Evolutionary conservation across 2,113 vertebrate genomes (phyloP).

Genomic region (Coptodon rendalli): DNA sequence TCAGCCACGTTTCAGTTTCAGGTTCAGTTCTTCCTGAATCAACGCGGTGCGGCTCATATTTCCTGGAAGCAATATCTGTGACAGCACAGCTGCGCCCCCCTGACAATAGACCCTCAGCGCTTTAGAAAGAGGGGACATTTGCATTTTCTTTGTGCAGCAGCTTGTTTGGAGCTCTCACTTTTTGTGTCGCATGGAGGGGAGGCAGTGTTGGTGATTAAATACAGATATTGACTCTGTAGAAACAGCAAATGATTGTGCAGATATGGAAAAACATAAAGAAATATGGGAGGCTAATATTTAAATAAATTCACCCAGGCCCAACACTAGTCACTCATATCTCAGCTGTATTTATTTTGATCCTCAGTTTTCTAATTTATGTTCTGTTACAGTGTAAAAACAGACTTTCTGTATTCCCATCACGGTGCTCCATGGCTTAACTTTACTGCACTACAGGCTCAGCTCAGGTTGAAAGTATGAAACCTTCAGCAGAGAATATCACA

Average conservation of each 20-base stretch:
- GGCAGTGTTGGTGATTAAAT: background rate
- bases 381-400: background rate
- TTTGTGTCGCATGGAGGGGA: background rate
- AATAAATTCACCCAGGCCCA: background rate
- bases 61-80: constrained; percentile 38
- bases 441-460: background rate
- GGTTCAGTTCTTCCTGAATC: background rate
- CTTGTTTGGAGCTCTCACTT: constrained; percentile 15
- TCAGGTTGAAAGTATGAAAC: background rate
- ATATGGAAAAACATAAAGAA: background rate
- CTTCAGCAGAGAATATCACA: background rate
- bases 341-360: background rate
- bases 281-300: background rate
- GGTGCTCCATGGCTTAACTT: background rate
- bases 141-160: constrained; percentile 44
- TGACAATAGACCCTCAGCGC: constrained; percentile 36
- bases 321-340: background rate
- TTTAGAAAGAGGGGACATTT: constrained; percentile 28
- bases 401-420: background rate
- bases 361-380: background rate
- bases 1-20: background rate
- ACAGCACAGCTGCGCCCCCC: constrained; percentile 32
- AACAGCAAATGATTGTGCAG: background rate
- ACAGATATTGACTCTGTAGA: background rate
- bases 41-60: background rate